Evolutionary conservation across 2,797 vertebrate species (phyloP).

Genomic region (Microhierax caerulescens): DNA sequence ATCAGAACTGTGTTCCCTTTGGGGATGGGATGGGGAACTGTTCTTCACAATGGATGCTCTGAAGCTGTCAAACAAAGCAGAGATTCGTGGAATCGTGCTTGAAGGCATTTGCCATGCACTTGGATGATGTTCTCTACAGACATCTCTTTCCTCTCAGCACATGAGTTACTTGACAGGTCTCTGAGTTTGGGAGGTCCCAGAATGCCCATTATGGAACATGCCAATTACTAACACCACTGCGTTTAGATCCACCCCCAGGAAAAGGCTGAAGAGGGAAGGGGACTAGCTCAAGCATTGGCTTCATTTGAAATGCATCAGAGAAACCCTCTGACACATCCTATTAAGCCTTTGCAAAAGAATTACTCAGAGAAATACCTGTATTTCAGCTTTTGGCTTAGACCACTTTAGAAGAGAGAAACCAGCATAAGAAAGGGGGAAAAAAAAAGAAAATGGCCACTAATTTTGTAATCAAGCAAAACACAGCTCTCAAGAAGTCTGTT

Average conservation of each 20-base stretch:
- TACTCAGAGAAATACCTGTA: not conserved
- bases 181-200: not conserved
- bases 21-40: not conserved
- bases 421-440: rapidly evolving
- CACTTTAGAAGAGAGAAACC: not conserved
- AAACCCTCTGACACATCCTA: not conserved
- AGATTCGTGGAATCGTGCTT: not conserved
- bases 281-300: not conserved
- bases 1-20: not conserved
- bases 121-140: not conserved
- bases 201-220: not conserved
- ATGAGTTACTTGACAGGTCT: rapidly evolving
- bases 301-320: not conserved
- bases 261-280: not conserved
- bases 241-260: not conserved
- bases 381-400: not conserved
- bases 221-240: not conserved
- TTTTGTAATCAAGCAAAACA: not conserved
- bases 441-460: not conserved
- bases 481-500: not conserved
- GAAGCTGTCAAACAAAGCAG: not conserved
- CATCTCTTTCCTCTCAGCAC: not conserved
- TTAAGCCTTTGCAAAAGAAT: not conserved
- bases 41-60: not conserved
- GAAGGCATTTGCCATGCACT: not conserved